Evolutionary conservation across 2,113 vertebrate genomes (phyloP).

Genomic region (Notothenia rossii): DNA sequence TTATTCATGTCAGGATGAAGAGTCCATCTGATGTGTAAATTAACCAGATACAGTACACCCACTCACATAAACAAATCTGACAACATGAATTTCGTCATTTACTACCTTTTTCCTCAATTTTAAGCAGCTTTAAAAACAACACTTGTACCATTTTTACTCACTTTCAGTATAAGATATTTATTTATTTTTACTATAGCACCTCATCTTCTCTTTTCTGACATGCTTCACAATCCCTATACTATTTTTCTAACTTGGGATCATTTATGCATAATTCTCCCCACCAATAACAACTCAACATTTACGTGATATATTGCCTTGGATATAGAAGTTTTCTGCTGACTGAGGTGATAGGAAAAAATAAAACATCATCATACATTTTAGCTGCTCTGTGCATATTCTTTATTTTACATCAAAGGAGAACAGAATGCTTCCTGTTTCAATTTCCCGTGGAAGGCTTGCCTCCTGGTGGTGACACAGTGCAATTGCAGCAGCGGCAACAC

Average conservation of each 20-base stretch:
- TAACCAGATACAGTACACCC: no score
- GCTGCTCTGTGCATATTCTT: conserved; percentile 8
- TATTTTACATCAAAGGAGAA: not conserved
- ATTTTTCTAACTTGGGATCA: not conserved
- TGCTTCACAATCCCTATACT: not conserved
- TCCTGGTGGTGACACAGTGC: conserved; percentile 33
- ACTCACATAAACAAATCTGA: no score
- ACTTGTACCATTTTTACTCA: no score
- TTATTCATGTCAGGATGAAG: no score
- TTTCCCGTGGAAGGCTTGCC: conserved; percentile 32
- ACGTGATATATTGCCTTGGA: not conserved
- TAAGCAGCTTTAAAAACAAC: no score
- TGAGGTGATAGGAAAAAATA: conserved; percentile 1
- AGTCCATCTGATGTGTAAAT: no score
- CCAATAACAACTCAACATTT: not conserved
- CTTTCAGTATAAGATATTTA: no score
- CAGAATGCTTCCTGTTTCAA: not conserved
- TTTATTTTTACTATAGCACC: no score
- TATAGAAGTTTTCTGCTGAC: conserved; percentile 15
- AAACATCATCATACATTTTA: not conserved
- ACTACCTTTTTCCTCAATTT: no score
- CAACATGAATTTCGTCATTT: no score
- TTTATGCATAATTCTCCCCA: not conserved
- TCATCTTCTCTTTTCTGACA: not conserved
- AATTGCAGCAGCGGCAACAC: not conserved